Conservation (phyloP, 1,140 invertebrate genomes). For the Aporrectodea caliginosa region DNA sequence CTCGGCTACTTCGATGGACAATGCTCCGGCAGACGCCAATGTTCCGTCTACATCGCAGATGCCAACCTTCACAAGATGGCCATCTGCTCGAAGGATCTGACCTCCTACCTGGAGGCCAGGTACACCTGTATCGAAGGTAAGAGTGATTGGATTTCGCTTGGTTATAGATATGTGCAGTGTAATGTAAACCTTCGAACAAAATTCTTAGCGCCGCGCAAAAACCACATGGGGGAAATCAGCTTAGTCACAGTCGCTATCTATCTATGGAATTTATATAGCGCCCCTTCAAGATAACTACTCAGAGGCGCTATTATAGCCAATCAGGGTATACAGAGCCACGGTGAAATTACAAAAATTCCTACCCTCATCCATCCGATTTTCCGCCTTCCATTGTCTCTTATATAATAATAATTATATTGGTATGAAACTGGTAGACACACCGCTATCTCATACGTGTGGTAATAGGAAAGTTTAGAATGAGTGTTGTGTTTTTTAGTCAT, state of each 20-base stretch:
- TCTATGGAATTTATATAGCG: neutral
- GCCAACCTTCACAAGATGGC: neutral
- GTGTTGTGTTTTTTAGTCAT: too few relatives aligned
- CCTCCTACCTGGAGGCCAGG: constrained; percentile 9
- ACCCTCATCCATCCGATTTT: too few relatives aligned
- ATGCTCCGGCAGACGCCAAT: neutral
- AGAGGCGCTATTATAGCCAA: too few relatives aligned
- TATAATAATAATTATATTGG: too few relatives aligned
- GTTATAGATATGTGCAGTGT: neutral
- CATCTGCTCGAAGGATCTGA: neutral
- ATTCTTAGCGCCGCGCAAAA: neutral
- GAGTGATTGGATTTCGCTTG: neutral
- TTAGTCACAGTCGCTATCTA: neutral
- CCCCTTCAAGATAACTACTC: neutral
- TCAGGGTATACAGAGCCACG: neutral
- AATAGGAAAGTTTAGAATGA: too few relatives aligned
- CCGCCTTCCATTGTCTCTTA: too few relatives aligned
- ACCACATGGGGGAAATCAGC: neutral
- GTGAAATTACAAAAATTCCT: too few relatives aligned
- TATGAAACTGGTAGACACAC: too few relatives aligned
- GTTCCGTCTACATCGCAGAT: neutral
- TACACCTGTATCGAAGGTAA: constrained; percentile 6
- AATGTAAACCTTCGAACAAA: neutral
- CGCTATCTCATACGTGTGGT: too few relatives aligned
- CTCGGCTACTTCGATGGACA: neutral